Percentiles rank a stretch among this genome's conserved stretches.
Conservation (phyloP, 2,113 vertebrate species). For the Chlamydotis undulata region DNA sequence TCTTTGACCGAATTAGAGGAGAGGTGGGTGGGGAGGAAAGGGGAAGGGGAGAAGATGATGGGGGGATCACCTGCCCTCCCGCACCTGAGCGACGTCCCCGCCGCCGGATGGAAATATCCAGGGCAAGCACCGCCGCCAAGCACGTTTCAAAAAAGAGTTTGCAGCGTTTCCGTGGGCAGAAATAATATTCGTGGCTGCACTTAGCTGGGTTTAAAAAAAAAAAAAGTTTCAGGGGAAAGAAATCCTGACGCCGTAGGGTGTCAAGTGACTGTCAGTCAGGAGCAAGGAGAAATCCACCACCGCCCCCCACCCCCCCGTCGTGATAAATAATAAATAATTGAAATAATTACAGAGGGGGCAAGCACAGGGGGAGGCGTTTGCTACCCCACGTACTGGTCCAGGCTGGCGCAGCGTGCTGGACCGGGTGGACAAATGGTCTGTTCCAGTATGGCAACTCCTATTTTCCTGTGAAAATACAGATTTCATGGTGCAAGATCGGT, state of each 20-base stretch:
- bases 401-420: fast-evolving
- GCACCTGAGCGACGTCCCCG: not conserved
- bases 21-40: not conserved
- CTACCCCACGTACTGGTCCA: not conserved
- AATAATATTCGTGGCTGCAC: not conserved
- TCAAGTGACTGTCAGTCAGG: not conserved
- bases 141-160: not conserved
- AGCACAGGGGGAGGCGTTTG: not conserved
- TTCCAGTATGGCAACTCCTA: conserved; percentile 61
- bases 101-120: not conserved
- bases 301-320: fast-evolving
- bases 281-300: not conserved
- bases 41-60: not conserved
- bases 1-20: conserved; percentile 19
- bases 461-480: conserved; percentile 64
- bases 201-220: not conserved
- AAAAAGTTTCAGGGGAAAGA: not conserved
- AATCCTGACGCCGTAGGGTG: not conserved
- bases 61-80: fast-evolving
- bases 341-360: not conserved
- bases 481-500: conserved; percentile 60
- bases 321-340: not conserved
- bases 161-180: not conserved
- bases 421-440: conserved; percentile 19
- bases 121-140: fast-evolving